A percentile compares a stretch with the other conserved stretches of the same genome.
Evolutionary conservation across 1,140 invertebrate species (phyloP).

Genomic region (Cydia pomonella): DNA sequence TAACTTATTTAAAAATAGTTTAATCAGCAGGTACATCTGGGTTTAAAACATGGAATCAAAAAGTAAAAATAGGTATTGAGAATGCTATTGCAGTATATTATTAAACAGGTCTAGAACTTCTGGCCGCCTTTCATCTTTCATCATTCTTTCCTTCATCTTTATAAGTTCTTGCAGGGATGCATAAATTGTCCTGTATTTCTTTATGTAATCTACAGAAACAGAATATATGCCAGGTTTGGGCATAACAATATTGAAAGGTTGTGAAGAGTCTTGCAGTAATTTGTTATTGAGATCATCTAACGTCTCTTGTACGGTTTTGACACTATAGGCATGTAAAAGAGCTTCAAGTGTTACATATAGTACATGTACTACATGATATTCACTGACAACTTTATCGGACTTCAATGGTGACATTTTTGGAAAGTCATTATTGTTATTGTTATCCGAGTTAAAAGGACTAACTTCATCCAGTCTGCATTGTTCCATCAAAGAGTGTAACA

Average conservation of each 20-base stretch:
- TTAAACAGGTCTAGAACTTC: slow-evolving; percentile 50
- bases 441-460: neutral
- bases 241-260: slow-evolving; percentile 26
- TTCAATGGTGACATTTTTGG: slow-evolving; percentile 40
- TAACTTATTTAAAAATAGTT: slow-evolving; percentile 4
- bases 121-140: slow-evolving; percentile 42
- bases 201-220: slow-evolving; percentile 55
- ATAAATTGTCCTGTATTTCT: slow-evolving; percentile 54
- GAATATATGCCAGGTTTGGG: slow-evolving; percentile 43
- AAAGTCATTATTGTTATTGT: slow-evolving; percentile 36
- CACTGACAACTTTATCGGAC: slow-evolving; percentile 34
- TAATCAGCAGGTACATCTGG: slow-evolving; percentile 3
- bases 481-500: neutral
- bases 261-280: slow-evolving; percentile 36
- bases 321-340: slow-evolving; percentile 60
- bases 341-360: slow-evolving; percentile 58
- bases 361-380: slow-evolving; percentile 46
- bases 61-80: neutral
- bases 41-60: neutral
- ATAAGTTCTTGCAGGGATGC: slow-evolving; percentile 53
- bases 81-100: slow-evolving; percentile 36
- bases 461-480: slow-evolving; percentile 11
- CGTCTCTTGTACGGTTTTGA: slow-evolving; percentile 54
- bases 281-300: slow-evolving; percentile 53
- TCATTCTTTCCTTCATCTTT: slow-evolving; percentile 39